Evolutionary conservation across 2,113 vertebrate genomes (phyloP), one percentile per base, ranked within the genome.

Genomic region (Oryzias curvinotus): DNA sequence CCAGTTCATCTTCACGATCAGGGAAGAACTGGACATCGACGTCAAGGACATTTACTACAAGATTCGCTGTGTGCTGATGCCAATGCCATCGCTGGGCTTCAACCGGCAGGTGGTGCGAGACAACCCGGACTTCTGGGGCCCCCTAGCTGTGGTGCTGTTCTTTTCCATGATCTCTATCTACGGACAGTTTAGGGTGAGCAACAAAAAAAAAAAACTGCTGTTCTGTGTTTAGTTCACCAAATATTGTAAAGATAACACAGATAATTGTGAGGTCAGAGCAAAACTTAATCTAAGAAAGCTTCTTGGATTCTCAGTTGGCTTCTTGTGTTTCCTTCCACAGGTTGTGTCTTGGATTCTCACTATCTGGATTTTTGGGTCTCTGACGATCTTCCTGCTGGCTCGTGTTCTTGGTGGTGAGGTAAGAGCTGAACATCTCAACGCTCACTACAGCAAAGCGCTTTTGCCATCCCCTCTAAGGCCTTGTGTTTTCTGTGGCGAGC

Each of bases 271-370:
- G 5, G 21, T 14, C 13, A 15, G 14, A 51, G 3, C 19, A 25
- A 52, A 52, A 26, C 25, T 4, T 10, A 7, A 8, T 7, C 2
- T 8, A 14, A 28, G 13, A 25, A 14, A 2, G 15, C 7, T 10
- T 15, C 7, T 17, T 4, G 5, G 57, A 5, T 53, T 0, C 18
- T 14, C 25, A 2, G 5, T 19, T 6, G 6, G 47, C 23, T 1
- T 17, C 0, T 23, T n/a, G 12, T 19, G 14, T 63, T 53, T 52
- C 4, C 1, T 14, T 51, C 4, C 0, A 1, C 63, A 99, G 97
- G 97, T 99, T 67, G 97, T 99, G 80, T 99, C 97, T 62, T 99
- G 97, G 97, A 99, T 99, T 78, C 96, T 99, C 91, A 99, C 97
- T 75, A 99, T 98, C 90, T 98, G 97, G 97, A 97, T 98, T 90